Evolutionary conservation across 2,888 invertebrate species (phyloP).

Genomic region (Malacosoma neustria): DNA sequence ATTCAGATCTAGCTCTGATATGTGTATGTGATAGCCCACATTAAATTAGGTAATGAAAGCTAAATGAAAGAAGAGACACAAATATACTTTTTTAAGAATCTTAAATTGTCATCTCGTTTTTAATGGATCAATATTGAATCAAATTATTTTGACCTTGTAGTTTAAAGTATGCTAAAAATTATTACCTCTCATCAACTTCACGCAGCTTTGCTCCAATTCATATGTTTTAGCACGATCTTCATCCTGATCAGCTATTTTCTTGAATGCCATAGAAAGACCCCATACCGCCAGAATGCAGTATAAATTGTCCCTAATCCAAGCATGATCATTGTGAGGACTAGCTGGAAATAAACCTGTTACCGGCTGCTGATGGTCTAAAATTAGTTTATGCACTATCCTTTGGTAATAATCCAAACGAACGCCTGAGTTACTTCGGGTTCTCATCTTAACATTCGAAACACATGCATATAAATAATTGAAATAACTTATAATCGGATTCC

Average conservation of each 20-base stretch:
- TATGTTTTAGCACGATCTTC: slow-evolving; percentile 98
- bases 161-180: no score
- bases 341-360: slow-evolving; percentile 98
- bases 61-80: no score
- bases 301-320: slow-evolving; percentile 99
- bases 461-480: no score
- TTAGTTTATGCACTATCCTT: slow-evolving; percentile 93
- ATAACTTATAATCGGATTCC: no score
- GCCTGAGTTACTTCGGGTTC: slow-evolving; percentile 91
- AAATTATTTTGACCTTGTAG: background rate
- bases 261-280: slow-evolving; percentile 98
- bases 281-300: slow-evolving; percentile 98
- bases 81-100: no score
- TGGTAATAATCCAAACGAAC: slow-evolving; percentile 97
- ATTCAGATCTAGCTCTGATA: no score
- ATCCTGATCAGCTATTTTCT: slow-evolving; percentile 98
- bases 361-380: slow-evolving; percentile 95
- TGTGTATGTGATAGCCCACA: no score
- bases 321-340: slow-evolving; percentile 90
- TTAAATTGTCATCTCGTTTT: no score
- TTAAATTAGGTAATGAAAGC: no score
- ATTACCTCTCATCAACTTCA: slow-evolving; percentile 86
- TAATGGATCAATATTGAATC: no score
- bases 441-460: slow-evolving; percentile 68
- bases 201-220: slow-evolving; percentile 95